Evolutionary conservation across 2,888 invertebrate genomes (phyloP).

Genomic region (Idaea biselata): DNA sequence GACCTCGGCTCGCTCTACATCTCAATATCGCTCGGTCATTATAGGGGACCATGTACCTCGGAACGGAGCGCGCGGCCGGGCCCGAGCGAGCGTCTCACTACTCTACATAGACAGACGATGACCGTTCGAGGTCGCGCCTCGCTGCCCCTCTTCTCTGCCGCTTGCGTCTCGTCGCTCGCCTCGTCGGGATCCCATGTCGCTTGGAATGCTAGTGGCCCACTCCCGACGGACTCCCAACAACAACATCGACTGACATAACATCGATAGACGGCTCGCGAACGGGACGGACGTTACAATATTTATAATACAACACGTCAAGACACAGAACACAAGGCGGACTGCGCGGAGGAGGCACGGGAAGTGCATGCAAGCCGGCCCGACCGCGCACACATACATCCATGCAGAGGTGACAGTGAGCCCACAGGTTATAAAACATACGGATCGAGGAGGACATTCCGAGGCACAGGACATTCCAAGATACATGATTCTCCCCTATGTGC

Average conservation of each 20-base stretch:
- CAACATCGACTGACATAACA: constrained; percentile 64
- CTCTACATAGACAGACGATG: constrained; percentile 38
- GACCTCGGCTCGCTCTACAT: constrained; percentile 78
- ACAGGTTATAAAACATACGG: constrained; percentile 62
- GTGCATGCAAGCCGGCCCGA: constrained; percentile 70
- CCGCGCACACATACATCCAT: constrained; percentile 69
- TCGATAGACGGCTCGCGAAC: constrained; percentile 52
- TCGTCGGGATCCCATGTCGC: constrained; percentile 77
- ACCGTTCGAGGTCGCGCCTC: constrained; percentile 38
- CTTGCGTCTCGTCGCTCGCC: constrained; percentile 41
- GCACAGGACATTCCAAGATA: constrained; percentile 83
- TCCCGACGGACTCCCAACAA: constrained; percentile 49
- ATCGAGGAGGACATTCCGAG: constrained; percentile 82
- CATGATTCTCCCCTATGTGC: constrained; percentile 80
- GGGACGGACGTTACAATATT: constrained; percentile 64
- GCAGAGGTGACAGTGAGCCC: constrained; percentile 72
- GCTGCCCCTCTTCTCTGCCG: constrained; percentile 40
- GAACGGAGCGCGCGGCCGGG: constrained; percentile 74
- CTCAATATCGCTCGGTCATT: constrained; percentile 80
- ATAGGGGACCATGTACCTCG: constrained; percentile 81
- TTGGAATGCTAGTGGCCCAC: constrained; percentile 77
- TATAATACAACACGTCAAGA: constrained; percentile 73
- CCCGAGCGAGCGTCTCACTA: constrained; percentile 52
- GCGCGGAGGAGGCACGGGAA: constrained; percentile 53
- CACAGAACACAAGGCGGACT: constrained; percentile 76